A percentile compares a stretch with the other conserved stretches of the same genome.
Conservation (phyloP, 2,888 invertebrate species). For the Tinea trinotella region DNA sequence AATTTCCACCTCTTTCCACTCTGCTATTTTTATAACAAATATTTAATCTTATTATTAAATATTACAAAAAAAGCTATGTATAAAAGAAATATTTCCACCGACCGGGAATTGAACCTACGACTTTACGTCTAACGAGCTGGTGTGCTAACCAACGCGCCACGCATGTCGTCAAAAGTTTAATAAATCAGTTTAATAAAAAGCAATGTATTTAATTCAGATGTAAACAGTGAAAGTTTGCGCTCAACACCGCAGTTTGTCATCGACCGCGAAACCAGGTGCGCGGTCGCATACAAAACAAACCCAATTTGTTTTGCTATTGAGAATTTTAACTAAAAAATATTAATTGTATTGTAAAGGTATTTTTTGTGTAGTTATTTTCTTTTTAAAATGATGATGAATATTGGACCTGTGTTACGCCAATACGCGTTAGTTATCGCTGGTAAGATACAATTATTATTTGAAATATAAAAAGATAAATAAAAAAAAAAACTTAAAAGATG, state of each 20-base stretch:
- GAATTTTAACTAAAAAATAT: constrained; percentile 19
- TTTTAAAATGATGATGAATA: constrained; percentile 15
- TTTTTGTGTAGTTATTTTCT: background rate
- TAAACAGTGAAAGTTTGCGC: background rate
- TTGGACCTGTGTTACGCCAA: constrained; percentile 30
- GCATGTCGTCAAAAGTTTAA: too few species aligned
- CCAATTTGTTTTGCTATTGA: background rate
- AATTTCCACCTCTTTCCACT: too few species aligned
- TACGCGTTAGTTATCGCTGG: constrained; percentile 32
- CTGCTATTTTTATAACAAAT: too few species aligned
- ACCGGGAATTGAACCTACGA: too few species aligned
- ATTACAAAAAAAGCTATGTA: too few species aligned
- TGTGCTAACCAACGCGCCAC: too few species aligned
- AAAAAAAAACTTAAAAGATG: too few species aligned
- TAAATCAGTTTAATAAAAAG: background rate
- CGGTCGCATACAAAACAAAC: background rate
- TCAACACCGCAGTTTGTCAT: background rate
- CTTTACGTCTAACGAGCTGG: too few species aligned
- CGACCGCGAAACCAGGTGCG: background rate
- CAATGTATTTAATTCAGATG: background rate
- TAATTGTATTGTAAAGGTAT: constrained; percentile 15
- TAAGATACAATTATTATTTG: constrained; percentile 22
- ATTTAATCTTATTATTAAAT: too few species aligned
- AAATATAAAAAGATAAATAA: too few species aligned
- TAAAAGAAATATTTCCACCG: too few species aligned